Conservation (phyloP, 2,888 invertebrate species). For the Drepana falcataria region DNA sequence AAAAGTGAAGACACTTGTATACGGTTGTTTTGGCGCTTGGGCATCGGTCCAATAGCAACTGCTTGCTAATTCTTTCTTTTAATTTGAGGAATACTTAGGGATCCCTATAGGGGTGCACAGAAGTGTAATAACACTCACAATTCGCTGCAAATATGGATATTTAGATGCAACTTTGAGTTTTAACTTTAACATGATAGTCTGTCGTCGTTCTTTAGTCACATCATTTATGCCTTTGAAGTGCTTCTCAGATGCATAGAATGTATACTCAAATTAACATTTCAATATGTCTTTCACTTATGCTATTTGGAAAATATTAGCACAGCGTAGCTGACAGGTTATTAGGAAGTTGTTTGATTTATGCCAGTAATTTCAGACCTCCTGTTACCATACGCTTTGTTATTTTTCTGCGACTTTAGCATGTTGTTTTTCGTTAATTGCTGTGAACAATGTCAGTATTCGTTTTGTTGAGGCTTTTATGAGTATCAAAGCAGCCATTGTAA, state of each 20-base stretch:
- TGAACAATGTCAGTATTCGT: background rate
- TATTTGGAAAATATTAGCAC: too few relatives aligned
- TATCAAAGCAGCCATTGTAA: too few relatives aligned
- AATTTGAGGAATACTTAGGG: too few relatives aligned
- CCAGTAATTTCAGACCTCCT: slow-evolving; percentile 1
- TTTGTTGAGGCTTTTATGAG: too few relatives aligned
- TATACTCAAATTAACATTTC: background rate
- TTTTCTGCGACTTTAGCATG: background rate
- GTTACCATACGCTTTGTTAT: background rate
- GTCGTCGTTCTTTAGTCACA: too few relatives aligned
- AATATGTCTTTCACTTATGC: background rate
- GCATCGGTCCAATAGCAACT: background rate
- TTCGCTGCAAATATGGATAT: too few relatives aligned
- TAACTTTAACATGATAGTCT: too few relatives aligned
- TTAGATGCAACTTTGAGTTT: too few relatives aligned
- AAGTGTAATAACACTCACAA: too few relatives aligned
- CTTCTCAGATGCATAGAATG: background rate
- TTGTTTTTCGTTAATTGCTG: background rate
- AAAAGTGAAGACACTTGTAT: background rate
- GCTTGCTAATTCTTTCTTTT: too few relatives aligned
- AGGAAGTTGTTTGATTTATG: slow-evolving; percentile 2
- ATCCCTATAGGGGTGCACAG: too few relatives aligned
- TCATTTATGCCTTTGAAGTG: too few relatives aligned
- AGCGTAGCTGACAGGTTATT: background rate
- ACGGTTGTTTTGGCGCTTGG: background rate